These are phyloP conservation scores for Urocynchramus pylzowi DNA, from an alignment of 2,113 vertebrate species.

Conservation along the genomic window DNA sequence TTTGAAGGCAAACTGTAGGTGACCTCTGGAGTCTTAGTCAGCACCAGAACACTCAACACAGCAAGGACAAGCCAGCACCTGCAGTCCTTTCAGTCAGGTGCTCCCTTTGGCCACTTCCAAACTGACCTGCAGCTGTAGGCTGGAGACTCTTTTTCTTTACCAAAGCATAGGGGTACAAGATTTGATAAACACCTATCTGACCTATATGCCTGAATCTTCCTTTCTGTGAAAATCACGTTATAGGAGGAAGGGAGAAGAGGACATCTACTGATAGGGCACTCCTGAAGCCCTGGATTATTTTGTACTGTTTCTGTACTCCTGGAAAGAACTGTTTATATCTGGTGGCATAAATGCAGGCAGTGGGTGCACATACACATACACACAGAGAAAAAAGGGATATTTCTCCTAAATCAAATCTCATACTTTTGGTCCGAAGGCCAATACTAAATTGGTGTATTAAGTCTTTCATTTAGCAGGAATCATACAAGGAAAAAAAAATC, in stretches of 20 bases:
- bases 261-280: not conserved
- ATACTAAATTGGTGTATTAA: not conserved
- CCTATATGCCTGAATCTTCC: not conserved
- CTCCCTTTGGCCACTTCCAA: not conserved
- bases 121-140: not conserved
- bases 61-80: conserved; percentile 32
- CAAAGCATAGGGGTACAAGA: not conserved
- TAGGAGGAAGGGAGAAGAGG: not conserved
- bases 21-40: conserved; percentile 44
- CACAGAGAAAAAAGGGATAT: not conserved
- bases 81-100: not conserved
- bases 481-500: not conserved
- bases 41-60: not conserved
- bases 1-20: conserved; percentile 20
- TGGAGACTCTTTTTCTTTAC: not conserved
- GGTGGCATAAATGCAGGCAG: not conserved
- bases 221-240: not conserved
- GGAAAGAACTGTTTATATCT: not conserved
- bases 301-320: not conserved
- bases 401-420: not conserved
- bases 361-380: not conserved
- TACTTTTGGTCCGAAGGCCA: not conserved
- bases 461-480: not conserved
- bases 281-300: not conserved
- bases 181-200: not conserved